Base-by-base conservation (phyloP, 2,113 vertebrate genomes). In the Pipa parva region DNA sequence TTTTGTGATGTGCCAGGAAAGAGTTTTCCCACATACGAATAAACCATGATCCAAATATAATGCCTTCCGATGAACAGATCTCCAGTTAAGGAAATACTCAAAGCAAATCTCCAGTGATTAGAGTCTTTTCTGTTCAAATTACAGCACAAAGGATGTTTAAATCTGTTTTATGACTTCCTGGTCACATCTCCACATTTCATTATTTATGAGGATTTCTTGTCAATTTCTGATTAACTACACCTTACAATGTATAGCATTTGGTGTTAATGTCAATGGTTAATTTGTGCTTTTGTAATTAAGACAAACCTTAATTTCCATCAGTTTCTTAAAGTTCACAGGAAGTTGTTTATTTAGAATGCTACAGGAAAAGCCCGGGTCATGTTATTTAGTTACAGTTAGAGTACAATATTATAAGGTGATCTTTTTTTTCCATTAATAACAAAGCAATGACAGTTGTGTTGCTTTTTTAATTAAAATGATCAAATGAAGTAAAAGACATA, bases 211-310 rank as follows among this genome's bases (percentile, higher is more conserved):
- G 65, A 59, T 56, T 68, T 37, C 36, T 59, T 68, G 65, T 68
- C 65, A 68, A 31, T 68, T 68, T 68, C 29, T 68, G 65, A 58
- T 51, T 68, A 68, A 51, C 64, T 68, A 68, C 56, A 68, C 59
- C 64, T 59, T 68, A 59, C 59, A 68, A 60, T 45, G 46, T 60
- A 68, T 60, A 45, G 28, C 56, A 68, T 68, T 68, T 68, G 45
- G 46, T 8, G 56, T 51, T 68, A 68, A 68, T 68, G 46, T 68
- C 65, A 68, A 27, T 39, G 46, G 56, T 37, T 68, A 68, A 68
- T 68, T 68, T 68, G 59, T 68, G 65, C 65, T 59, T 50, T 42
- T 48, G 63, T 59, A 59, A 67, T 59, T 28, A 24, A 22, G 24
- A 48, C 26, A 59, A 13, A 58, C 42, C 50, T 10, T 36, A 17